phyloP scores from a whole-genome alignment of 2,888 invertebrate species.

The Ischnus inquisitorius region DNA sequence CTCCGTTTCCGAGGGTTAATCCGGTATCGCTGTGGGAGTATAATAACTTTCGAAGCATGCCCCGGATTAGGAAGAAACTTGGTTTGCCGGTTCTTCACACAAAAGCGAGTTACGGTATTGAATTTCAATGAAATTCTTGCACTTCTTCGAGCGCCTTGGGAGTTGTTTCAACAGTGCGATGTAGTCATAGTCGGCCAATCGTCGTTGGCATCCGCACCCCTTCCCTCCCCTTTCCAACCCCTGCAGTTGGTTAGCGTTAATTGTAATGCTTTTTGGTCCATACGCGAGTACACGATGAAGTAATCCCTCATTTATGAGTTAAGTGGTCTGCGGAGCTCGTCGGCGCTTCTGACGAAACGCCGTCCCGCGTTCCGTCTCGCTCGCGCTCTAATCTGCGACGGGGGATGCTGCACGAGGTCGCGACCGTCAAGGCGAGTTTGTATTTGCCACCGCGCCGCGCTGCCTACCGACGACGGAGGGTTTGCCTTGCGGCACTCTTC shows the following conservation, averaged over 20 bases:
- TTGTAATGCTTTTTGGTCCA: conserved; percentile 84
- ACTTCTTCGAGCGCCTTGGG: too few species aligned
- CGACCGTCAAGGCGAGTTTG: conserved; percentile 55
- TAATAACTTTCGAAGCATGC: too few species aligned
- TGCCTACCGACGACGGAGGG: conserved; percentile 64
- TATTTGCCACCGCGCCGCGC: conserved; percentile 52
- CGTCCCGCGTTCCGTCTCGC: conserved; percentile 59
- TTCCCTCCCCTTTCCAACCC: conserved; percentile 61
- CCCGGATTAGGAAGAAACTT: too few species aligned
- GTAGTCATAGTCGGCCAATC: too few species aligned
- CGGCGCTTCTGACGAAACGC: conserved; percentile 84
- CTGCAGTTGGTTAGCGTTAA: conserved; percentile 83
- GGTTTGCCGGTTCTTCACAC: neutral
- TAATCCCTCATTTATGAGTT: conserved; percentile 85
- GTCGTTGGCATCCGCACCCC: too few species aligned
- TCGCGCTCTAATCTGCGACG: conserved; percentile 22
- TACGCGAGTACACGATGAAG: conserved; percentile 84
- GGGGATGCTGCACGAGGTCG: conserved; percentile 60
- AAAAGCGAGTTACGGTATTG: neutral
- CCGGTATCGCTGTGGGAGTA: too few species aligned
- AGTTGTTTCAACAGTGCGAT: too few species aligned
- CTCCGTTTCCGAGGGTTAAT: too few species aligned
- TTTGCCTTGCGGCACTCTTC: conserved; percentile 73
- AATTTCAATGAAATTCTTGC: too few species aligned
- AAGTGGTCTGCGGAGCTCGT: conserved; percentile 84